phyloP scores from a whole-genome alignment of 2,797 vertebrate species.

The Diplodus sargus region DNA sequence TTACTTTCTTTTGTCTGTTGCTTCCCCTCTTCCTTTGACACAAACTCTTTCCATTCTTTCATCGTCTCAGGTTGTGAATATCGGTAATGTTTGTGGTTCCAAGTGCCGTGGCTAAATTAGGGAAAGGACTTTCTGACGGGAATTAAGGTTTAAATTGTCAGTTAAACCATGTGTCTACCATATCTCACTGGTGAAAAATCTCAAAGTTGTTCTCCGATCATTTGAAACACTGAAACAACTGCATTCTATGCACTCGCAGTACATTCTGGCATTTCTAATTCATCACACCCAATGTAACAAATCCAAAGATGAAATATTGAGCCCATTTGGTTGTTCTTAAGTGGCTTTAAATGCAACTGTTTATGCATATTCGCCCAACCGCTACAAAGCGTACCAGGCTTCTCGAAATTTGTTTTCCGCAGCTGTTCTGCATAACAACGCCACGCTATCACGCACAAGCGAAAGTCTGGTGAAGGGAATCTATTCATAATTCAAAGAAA shows the following conservation, averaged over 20 bases:
- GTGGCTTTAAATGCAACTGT: slow-evolving; percentile 78
- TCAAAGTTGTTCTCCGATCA: slow-evolving; percentile 38
- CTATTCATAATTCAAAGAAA: slow-evolving; percentile 84
- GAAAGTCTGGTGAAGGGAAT: slow-evolving; percentile 72
- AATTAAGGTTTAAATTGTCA: slow-evolving; percentile 59
- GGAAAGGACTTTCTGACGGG: slow-evolving; percentile 13
- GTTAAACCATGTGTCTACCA: slow-evolving; percentile 21
- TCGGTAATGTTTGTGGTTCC: slow-evolving; percentile 24
- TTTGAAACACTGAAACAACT: slow-evolving; percentile 60
- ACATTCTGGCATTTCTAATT: slow-evolving; percentile 60
- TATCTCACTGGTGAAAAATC: slow-evolving; percentile 60
- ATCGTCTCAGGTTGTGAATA: slow-evolving; percentile 20
- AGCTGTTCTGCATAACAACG: slow-evolving; percentile 76
- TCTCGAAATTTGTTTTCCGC: slow-evolving; percentile 75
- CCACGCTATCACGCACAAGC: slow-evolving; percentile 64
- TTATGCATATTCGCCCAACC: slow-evolving; percentile 78
- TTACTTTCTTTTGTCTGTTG: slow-evolving; percentile 26
- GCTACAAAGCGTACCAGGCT: slow-evolving; percentile 56
- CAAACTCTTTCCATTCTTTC: slow-evolving; percentile 3
- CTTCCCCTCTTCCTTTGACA: slow-evolving; percentile 23
- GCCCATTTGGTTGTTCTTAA: slow-evolving; percentile 76
- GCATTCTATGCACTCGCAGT: slow-evolving; percentile 35
- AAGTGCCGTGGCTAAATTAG: slow-evolving; percentile 9
- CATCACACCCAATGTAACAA: slow-evolving; percentile 73
- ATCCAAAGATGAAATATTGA: slow-evolving; percentile 78